Evolutionary conservation across 2,113 vertebrate genomes (phyloP), one percentile per base, ranked within the genome.

Genomic region (Oreochromis aureus): DNA sequence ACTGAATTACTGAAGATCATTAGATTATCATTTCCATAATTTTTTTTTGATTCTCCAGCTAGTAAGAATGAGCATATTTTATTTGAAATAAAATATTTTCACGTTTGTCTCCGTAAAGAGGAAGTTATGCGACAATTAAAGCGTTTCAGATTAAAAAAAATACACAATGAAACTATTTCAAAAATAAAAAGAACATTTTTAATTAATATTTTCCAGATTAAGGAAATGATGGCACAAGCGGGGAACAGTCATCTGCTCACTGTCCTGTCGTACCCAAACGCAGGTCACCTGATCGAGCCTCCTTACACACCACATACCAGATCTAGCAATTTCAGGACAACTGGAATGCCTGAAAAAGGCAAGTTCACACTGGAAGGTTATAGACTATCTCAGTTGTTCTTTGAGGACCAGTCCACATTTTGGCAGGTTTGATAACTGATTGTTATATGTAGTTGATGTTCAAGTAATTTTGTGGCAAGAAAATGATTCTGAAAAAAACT

Each of bases 231-330:
- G 96, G 90, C 95, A 63, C 56, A 5, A 10, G 94, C 94, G 3
- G 96, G 96, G n/a, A 97, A 97, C 85, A 86, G 89, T 54, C 93
- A 95, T 69, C 91, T 97, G 79, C 87, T 97, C 80, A 95, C 95
- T 5, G 6, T 93, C n/a, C 91, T 96, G 53, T 95, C 90, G 0
- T 97, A 97, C 78, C 94, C 94, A 1, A 59, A 90, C 7, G 2
- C 96, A 0, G 96, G 96, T 18, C 96, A 97, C 84, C 92, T 97
- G 30, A 96, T 97, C 0, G 96, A 97, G 46, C 95, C 95, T 15
- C 96, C 96, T 2, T 97, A 96, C 88, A 91, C 86, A 1, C 96
- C 96, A 1, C 96, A 95, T 18, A 2, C 13, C 27, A 39, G 88
- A 15, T 51, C 69, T 66, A 95, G 93, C 71, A 22, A 16, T n/a